A percentile compares a stretch with the other conserved stretches of the same genome.
Conservation (phyloP, 2,113 vertebrate species). For the Hucho hucho region DNA sequence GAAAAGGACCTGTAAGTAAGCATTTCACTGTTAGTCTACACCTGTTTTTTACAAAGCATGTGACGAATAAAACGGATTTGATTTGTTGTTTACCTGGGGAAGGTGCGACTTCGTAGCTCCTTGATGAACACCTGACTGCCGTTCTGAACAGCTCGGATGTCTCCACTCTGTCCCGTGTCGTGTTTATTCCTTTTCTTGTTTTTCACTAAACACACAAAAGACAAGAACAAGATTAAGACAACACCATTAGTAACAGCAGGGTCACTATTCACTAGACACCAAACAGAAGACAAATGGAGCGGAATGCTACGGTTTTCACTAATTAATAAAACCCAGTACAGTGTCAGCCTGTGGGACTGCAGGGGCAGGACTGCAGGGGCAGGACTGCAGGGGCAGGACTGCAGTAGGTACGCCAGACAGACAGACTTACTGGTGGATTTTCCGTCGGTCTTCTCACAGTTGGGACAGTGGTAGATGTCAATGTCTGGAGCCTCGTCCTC, state of each 20-base stretch:
- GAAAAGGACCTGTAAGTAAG: too few species aligned
- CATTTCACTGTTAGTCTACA: too few species aligned
- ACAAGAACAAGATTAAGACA: not conserved
- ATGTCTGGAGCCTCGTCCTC: conserved; percentile 97
- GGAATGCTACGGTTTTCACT: too few species aligned
- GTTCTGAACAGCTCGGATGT: conserved; percentile 92
- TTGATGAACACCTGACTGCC: conserved; percentile 98
- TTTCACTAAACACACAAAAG: conserved; percentile 80
- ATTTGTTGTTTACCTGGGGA: conserved; percentile 82
- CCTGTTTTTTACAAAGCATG: too few species aligned
- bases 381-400: too few species aligned
- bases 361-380: too few species aligned
- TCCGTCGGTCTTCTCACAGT: conserved; percentile 94
- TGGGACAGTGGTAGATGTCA: conserved; percentile 97
- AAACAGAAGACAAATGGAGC: too few species aligned
- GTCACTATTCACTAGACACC: too few species aligned
- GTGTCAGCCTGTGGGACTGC: too few species aligned
- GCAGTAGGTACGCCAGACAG: too few species aligned
- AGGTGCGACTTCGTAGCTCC: conserved; percentile 92
- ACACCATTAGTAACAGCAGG: too few species aligned
- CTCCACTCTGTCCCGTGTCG: conserved; percentile 85
- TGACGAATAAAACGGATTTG: too few species aligned
- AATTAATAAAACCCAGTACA: not conserved
- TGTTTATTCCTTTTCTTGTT: conserved; percentile 97
- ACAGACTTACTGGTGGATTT: conserved; percentile 91